Conservation (phyloP, 1,140 invertebrate genomes). For the Steinernema feltiae region DNA sequence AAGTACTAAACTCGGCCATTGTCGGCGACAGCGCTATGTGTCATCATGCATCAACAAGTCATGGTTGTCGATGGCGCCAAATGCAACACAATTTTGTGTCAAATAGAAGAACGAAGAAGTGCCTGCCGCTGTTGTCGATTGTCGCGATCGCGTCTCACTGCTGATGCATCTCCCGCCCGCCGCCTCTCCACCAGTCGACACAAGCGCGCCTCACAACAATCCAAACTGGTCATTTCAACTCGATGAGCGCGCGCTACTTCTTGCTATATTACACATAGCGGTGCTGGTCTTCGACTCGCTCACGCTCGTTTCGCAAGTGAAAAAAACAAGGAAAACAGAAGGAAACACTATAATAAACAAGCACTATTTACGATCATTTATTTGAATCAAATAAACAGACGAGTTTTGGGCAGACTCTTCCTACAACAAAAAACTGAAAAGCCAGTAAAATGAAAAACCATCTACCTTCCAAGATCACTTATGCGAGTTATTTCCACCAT, state of each 20-base stretch:
- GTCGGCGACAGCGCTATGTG: too few species aligned
- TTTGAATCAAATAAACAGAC: constrained; percentile 35
- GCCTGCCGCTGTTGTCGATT: too few species aligned
- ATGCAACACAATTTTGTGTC: too few species aligned
- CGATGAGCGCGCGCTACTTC: not conserved
- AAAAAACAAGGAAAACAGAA: too few species aligned
- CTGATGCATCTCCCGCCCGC: not conserved
- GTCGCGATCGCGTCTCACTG: not conserved
- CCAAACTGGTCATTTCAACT: not conserved
- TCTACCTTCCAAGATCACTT: not conserved
- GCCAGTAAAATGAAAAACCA: not conserved
- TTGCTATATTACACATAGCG: not conserved
- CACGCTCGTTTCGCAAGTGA: too few species aligned
- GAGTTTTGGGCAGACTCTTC: constrained; percentile 19
- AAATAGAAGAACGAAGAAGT: too few species aligned
- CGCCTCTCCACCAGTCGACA: not conserved
- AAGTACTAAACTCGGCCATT: too few species aligned
- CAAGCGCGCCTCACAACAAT: not conserved
- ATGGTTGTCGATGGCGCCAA: too few species aligned
- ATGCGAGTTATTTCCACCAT: constrained; percentile 38
- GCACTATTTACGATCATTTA: too few species aligned
- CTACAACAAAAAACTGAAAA: not conserved
- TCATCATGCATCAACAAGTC: too few species aligned
- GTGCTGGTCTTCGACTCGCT: not conserved
- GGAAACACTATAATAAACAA: too few species aligned